A percentile compares a stretch with the other conserved stretches of the same genome.
Evolutionary conservation across 1,140 invertebrate species (phyloP).

Genomic region (Pseudomyrmex cubaensis): DNA sequence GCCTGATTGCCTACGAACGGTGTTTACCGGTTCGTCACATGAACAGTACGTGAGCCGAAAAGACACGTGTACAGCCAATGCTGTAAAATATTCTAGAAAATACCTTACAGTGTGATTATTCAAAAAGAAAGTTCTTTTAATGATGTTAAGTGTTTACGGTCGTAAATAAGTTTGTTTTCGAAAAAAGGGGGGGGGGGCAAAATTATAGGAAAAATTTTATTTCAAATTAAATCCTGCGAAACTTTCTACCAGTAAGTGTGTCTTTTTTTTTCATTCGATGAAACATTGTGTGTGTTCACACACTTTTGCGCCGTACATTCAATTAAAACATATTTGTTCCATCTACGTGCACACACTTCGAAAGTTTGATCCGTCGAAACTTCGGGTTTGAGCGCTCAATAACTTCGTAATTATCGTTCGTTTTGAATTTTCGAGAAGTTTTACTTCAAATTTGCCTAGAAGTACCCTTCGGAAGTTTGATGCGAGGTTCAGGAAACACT

Average conservation of each 20-base stretch:
- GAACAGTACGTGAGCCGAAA: too few relatives aligned
- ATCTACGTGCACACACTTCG: too few relatives aligned
- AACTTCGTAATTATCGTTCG: conserved; percentile 34
- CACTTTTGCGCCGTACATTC: neutral
- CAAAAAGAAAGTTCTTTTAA: neutral
- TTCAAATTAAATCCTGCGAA: neutral
- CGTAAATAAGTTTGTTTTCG: neutral
- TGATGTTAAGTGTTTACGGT: neutral
- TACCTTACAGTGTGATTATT: neutral
- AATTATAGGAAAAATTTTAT: neutral
- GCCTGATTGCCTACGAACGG: too few relatives aligned
- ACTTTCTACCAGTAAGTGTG: neutral
- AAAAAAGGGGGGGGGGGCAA: neutral
- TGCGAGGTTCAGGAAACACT: neutral
- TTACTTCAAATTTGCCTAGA: neutral
- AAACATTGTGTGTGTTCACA: neutral
- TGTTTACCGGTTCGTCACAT: too few relatives aligned
- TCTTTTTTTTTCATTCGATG: conserved; percentile 3
- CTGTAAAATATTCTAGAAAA: too few relatives aligned
- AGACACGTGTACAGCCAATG: too few relatives aligned
- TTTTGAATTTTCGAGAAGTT: conserved; percentile 5
- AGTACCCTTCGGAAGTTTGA: neutral
- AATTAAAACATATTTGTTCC: conserved; percentile 36
- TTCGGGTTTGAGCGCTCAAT: conserved; percentile 11
- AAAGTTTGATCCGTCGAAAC: conserved; percentile 27